Base-by-base conservation (phyloP, 2,113 vertebrate species). In the Cyanoramphus novaezelandiae region DNA sequence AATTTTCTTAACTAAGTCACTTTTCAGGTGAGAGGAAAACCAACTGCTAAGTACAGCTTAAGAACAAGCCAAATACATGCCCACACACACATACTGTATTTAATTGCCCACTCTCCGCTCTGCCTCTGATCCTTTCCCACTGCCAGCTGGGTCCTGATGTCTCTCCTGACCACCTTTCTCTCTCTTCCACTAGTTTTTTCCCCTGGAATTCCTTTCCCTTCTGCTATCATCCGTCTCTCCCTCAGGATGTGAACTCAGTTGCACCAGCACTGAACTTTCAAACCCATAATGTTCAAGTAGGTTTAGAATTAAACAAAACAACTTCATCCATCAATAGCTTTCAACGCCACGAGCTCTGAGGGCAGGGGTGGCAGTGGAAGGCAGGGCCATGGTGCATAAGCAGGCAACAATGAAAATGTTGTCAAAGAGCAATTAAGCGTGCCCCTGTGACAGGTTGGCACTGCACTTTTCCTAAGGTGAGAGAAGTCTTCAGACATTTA, bases 261-360 rank as follows among this genome's bases (percentile, higher is more conserved):
- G 91, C 86, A 91, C 87, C 92, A 92, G 88, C 70, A n/a, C 2
- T 92, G 91, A 97, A 71, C 89, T 93, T 97, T 90, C 79, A 53
- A 86, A 82, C 67, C 13, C 1, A 0, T 33, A 44, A 72, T 39
- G 57, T 92, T 94, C 93, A 71, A 94, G 83, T 74, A 69, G 64
- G 76, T 85, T 93, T 47, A 47, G 59, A 96, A 93, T 92, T 43
- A 82, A 80, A 67, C 65, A 89, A 93, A 97, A 86, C 67, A 88
- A 92, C 86, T 74, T 94, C 87, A 86, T 81, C 94, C 88, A 92
- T 92, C 92, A 79, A 82, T 67, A 94, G 60, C 65, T 95, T 82
- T 95, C 94, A 93, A 95, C 72, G 82, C 91, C 89, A 91, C 82
- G 80, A 90, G 92, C 93, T 93, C 50, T 10, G 41, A 75, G 92